A percentile compares a stretch with the other conserved stretches of the same genome.
Evolutionary conservation across 2,113 vertebrate species (phyloP).

Genomic region (Pollachius pollachius): DNA sequence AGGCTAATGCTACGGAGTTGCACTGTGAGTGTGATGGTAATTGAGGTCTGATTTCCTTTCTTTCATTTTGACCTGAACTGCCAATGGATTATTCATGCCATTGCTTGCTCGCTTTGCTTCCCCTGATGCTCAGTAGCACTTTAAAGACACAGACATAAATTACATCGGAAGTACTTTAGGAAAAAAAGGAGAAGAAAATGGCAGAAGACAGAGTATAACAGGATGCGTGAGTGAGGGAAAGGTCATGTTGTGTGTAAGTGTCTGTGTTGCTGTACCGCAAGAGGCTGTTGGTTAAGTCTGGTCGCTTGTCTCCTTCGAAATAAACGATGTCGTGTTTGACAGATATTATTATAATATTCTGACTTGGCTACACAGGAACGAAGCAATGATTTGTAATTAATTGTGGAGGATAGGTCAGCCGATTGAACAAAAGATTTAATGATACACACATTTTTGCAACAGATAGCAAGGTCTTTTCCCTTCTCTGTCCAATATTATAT

Average conservation of each 20-base stretch:
- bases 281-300: too few species aligned
- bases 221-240: constrained; percentile 31
- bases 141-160: constrained; percentile 49
- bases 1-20: constrained; percentile 43
- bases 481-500: too few species aligned
- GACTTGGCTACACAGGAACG: too few species aligned
- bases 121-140: constrained; percentile 46
- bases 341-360: too few species aligned
- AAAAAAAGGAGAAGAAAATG: constrained; percentile 26
- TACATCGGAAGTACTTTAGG: constrained; percentile 32
- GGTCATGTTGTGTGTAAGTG: constrained; percentile 20
- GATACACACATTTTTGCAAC: too few species aligned
- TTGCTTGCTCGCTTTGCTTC: constrained; percentile 50
- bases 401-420: too few species aligned
- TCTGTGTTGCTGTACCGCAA: constrained; percentile 3
- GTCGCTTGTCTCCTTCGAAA: too few species aligned
- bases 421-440: too few species aligned
- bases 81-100: constrained; percentile 71
- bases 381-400: too few species aligned
- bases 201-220: constrained; percentile 34
- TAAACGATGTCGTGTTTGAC: too few species aligned
- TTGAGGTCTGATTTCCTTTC: constrained; percentile 49
- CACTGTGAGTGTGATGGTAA: constrained; percentile 38
- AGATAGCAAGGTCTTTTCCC: too few species aligned
- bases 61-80: constrained; percentile 50